Conservation (phyloP, 1,140 invertebrate genomes). For the Lysiphlebus fabarum region DNA sequence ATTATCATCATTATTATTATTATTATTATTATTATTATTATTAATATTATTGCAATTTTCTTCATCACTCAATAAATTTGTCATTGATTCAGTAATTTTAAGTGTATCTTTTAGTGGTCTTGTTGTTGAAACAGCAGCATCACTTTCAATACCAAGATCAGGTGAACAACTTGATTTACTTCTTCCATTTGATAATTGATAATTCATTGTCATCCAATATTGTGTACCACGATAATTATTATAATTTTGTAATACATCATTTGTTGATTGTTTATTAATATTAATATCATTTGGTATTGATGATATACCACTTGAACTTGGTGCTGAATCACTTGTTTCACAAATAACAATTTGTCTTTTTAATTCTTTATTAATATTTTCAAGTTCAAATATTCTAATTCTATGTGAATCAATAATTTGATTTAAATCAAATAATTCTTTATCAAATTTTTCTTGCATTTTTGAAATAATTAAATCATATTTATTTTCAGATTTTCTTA, state of each 20-base stretch:
- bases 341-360: slow-evolving; percentile 45
- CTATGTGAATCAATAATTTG: slow-evolving; percentile 47
- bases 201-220: slow-evolving; percentile 45
- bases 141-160: slow-evolving; percentile 71
- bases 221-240: slow-evolving; percentile 39
- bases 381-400: slow-evolving; percentile 45
- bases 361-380: slow-evolving; percentile 46
- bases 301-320: slow-evolving; percentile 50
- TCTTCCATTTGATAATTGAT: slow-evolving; percentile 34
- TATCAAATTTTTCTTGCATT: slow-evolving; percentile 47
- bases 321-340: slow-evolving; percentile 47
- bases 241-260: slow-evolving; percentile 44
- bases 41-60: slow-evolving; percentile 39
- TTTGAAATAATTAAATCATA: slow-evolving; percentile 40
- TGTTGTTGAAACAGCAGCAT: slow-evolving; percentile 52
- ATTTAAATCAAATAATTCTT: slow-evolving; percentile 49
- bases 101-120: slow-evolving; percentile 54
- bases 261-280: slow-evolving; percentile 36
- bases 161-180: slow-evolving; percentile 63
- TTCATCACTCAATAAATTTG: slow-evolving; percentile 56
- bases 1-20: slow-evolving; percentile 27
- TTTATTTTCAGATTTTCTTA: slow-evolving; percentile 44
- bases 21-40: no score
- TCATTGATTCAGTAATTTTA: slow-evolving; percentile 59
- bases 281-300: slow-evolving; percentile 43